Evolutionary conservation across 2,113 vertebrate genomes (phyloP).

Genomic region (Steatornis caripensis): DNA sequence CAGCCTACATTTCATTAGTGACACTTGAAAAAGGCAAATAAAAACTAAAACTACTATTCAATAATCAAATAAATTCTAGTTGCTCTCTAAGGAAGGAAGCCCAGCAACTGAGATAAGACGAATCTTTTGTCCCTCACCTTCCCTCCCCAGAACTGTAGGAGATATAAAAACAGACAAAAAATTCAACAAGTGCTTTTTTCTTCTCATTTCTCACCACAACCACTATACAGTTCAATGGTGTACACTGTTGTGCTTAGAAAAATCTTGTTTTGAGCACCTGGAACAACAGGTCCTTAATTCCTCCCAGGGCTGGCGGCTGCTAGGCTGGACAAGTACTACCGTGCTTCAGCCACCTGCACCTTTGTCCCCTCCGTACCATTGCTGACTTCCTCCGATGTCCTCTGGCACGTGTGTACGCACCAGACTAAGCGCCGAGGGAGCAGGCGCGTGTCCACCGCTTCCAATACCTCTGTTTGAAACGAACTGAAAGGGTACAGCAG

Average conservation of each 20-base stretch:
- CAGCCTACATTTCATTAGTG: background rate
- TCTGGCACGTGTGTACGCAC: background rate
- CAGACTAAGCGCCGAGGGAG: background rate
- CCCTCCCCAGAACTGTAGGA: background rate
- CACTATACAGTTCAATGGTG: background rate
- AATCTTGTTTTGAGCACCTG: background rate
- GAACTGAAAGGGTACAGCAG: background rate
- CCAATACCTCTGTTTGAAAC: background rate
- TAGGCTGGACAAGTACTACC: background rate
- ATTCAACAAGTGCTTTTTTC: background rate
- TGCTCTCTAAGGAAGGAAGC: background rate
- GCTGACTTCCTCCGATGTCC: background rate
- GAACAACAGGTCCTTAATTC: background rate
- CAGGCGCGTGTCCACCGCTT: accelerated
- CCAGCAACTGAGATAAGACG: background rate
- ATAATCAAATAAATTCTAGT: background rate
- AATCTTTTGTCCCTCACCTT: background rate
- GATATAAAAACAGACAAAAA: background rate
- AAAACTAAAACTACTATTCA: background rate
- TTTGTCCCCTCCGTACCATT: background rate
- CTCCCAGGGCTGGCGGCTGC: background rate
- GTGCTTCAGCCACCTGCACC: background rate
- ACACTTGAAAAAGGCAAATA: background rate
- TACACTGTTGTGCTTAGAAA: background rate
- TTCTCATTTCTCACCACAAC: background rate